Percentiles rank a stretch among this genome's conserved stretches.
Conservation (phyloP, 2,797 vertebrate genomes). For the Megalops cyprinoides region DNA sequence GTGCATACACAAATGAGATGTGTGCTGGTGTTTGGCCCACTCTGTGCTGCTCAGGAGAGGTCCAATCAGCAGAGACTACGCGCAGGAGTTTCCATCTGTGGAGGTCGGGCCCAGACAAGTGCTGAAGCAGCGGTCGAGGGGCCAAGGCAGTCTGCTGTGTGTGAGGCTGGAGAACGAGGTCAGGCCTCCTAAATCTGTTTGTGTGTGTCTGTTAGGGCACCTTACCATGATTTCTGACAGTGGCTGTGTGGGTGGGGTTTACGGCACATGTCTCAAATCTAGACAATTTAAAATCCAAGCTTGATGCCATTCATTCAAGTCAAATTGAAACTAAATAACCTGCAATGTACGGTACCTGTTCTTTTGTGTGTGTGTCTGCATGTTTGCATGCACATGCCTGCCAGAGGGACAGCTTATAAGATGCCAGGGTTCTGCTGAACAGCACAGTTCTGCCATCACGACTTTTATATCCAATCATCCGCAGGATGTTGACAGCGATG, state of each 20-base stretch:
- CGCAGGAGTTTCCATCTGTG: constrained; percentile 71
- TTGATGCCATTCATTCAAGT: too few species aligned
- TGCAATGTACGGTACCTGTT: too few species aligned
- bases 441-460: not conserved
- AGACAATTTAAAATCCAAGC: too few species aligned
- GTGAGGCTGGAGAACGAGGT: constrained; percentile 71
- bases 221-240: not conserved
- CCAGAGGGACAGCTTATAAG: not conserved
- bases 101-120: constrained; percentile 59
- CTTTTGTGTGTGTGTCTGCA: not conserved
- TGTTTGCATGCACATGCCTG: not conserved
- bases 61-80: constrained; percentile 74
- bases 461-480: constrained; percentile 21
- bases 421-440: not conserved
- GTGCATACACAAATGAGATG: not conserved
- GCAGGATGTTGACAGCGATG: constrained; percentile 77
- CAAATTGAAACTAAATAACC: too few species aligned
- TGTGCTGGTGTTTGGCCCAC: not conserved
- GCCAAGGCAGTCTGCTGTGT: constrained; percentile 38
- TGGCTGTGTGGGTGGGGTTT: not conserved
- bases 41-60: constrained; percentile 65
- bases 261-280: not conserved
- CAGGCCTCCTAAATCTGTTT: constrained; percentile 25
- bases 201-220: not conserved
- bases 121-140: constrained; percentile 40